Conservation (phyloP, 2,888 invertebrate genomes). For the Aphodius granarius region DNA sequence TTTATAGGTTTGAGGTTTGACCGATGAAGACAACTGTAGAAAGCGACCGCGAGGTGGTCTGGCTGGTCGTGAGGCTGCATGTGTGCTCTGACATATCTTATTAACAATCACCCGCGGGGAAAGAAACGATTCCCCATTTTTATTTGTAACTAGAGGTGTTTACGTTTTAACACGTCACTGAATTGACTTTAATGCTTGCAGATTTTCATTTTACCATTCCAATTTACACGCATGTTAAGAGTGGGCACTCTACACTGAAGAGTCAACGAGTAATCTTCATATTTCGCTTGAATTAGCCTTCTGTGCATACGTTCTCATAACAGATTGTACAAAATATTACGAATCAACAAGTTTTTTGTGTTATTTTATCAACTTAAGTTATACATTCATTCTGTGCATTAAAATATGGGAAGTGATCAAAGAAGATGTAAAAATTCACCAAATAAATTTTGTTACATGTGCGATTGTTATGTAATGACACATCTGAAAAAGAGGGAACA, state of each 20-base stretch:
- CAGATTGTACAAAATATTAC: too few species aligned
- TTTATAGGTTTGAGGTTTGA: neutral
- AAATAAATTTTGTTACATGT: too few species aligned
- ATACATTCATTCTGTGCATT: too few species aligned
- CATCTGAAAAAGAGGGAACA: too few species aligned
- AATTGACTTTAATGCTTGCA: conserved; percentile 36
- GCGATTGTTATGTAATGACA: too few species aligned
- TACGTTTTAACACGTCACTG: conserved; percentile 32
- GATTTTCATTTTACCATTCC: neutral
- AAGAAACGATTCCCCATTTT: conserved; percentile 32
- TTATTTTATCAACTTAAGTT: too few species aligned
- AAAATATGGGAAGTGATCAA: too few species aligned
- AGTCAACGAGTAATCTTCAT: neutral
- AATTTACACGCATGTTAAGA: neutral
- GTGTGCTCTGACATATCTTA: conserved; percentile 39
- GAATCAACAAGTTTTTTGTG: too few species aligned
- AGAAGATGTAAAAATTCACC: too few species aligned
- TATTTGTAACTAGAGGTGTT: conserved; percentile 27
- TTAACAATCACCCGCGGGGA: conserved; percentile 39
- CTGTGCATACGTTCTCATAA: neutral
- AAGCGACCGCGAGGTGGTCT: neutral
- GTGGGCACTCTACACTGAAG: neutral
- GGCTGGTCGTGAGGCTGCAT: conserved; percentile 35
- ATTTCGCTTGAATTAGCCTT: neutral
- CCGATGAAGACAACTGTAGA: conserved; percentile 16